phyloP scores from a whole-genome alignment of 2,888 invertebrate species.

The Drosophila setosimentum region DNA sequence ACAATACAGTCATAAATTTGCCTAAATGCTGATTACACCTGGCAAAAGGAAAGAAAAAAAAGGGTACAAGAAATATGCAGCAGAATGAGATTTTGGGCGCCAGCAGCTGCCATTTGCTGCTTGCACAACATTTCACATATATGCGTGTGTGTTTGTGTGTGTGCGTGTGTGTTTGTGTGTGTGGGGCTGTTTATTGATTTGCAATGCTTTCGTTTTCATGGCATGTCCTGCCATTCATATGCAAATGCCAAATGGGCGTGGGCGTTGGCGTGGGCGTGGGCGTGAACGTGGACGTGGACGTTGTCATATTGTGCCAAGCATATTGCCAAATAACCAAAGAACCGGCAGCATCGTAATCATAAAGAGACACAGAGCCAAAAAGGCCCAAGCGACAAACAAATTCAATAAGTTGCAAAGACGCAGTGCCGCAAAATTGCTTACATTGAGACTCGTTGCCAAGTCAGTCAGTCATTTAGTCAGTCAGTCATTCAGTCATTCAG shows the following conservation, averaged over 20 bases:
- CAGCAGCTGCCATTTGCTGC: conserved; percentile 24
- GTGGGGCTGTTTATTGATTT: conserved; percentile 53
- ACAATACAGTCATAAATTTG: conserved; percentile 46
- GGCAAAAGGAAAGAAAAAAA: conserved; percentile 8
- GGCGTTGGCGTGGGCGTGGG: conserved; percentile 2
- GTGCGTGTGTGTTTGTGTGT: background rate
- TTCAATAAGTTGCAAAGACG: conserved; percentile 48
- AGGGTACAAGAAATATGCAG: background rate
- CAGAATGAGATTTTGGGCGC: conserved; percentile 42
- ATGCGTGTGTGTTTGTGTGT: background rate
- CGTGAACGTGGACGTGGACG: background rate
- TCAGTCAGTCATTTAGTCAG: background rate
- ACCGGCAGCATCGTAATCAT: conserved; percentile 41
- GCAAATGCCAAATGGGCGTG: conserved; percentile 53
- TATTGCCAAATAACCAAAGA: conserved; percentile 54
- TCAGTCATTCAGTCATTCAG: conserved; percentile 11
- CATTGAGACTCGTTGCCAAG: conserved; percentile 38
- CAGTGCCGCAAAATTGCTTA: conserved; percentile 42
- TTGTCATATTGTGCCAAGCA: conserved; percentile 60
- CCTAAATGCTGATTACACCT: conserved; percentile 53
- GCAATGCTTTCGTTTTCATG: conserved; percentile 61
- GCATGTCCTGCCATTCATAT: conserved; percentile 57
- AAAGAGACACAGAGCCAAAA: conserved; percentile 10
- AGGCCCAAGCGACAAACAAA: conserved; percentile 18
- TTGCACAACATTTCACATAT: conserved; percentile 32